Base-by-base conservation (phyloP, 2,888 invertebrate genomes). In the Catocala nupta region DNA sequence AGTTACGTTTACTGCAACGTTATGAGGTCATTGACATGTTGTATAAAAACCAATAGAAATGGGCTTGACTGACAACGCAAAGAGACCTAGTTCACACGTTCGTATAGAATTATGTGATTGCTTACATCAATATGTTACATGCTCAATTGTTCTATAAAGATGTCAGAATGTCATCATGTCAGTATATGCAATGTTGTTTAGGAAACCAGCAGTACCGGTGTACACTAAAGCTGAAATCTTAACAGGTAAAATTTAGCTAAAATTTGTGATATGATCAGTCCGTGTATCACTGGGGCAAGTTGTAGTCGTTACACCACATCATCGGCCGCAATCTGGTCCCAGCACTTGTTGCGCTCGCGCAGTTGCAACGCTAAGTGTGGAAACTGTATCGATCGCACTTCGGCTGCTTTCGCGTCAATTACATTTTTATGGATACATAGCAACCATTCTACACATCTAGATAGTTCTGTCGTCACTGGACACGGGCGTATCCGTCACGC, bases 321-420 rank as follows among this genome's bases (percentile, higher is more conserved):
- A 77, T 78, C 36, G 52, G 68, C 77, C 73, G 85, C 81, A 85
- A 85, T 88, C 86, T 85, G 71, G 78, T 77, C 81, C 76, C 72
- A 81, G 72, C 85, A 85, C 84, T 82, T 63, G 78, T 80, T 82
- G 81, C 82, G 80, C 70, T 63, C 65, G 77, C 80, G 77, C 78
- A 78, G 71, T 78, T 78, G 82, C 83, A 82, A 80, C 75, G 73
- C 71, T 75, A 67, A 77, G 75, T 85, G 85, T 83, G 80, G 86
- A 84, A 86, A 86, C 82, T 71, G 73, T 82, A 84, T 83, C 80
- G 79, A 86, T 82, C 85, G 84, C 88, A 88, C 86, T 84, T 72
- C 77, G 78, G 76, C 77, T 81, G 77, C 83, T 87, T 86, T 90
- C 85, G 81, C 82, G 81, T 66, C 75, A 78, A 80, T 77, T 68